phyloP scores from a whole-genome alignment of 2,113 vertebrate genomes.

The Tyrannus savana region DNA sequence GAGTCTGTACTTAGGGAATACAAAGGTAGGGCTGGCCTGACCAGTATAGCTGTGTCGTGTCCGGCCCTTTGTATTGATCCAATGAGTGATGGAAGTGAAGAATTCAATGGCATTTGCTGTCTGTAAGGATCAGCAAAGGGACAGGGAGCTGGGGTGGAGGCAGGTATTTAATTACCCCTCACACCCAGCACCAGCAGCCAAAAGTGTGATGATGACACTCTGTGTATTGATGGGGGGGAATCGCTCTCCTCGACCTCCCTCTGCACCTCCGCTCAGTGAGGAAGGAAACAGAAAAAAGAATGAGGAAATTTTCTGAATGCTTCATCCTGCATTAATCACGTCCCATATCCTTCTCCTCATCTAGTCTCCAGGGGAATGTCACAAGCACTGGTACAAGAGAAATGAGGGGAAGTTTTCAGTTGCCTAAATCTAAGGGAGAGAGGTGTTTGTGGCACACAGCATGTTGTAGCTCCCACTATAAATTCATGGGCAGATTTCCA shows the following conservation, averaged over 20 bases:
- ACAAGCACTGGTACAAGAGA: background rate
- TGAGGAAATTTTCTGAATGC: background rate
- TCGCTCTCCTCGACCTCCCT: background rate
- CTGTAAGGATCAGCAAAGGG: background rate
- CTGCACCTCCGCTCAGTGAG: background rate
- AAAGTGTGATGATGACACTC: background rate
- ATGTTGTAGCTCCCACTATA: slow-evolving; percentile 8
- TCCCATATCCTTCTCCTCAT: background rate
- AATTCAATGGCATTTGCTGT: background rate
- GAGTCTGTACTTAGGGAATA: background rate
- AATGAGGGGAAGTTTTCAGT: slow-evolving; percentile 45
- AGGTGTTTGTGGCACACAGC: slow-evolving; percentile 52
- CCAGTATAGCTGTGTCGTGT: background rate
- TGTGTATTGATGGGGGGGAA: background rate
- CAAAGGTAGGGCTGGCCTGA: slow-evolving; percentile 35
- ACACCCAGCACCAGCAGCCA: background rate
- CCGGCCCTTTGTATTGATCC: slow-evolving; percentile 38
- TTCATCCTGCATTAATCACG: slow-evolving; percentile 24
- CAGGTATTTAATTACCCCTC: slow-evolving; percentile 2
- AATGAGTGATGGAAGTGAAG: slow-evolving; percentile 23
- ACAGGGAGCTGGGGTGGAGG: background rate
- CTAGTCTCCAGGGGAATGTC: background rate
- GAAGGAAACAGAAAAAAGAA: background rate
- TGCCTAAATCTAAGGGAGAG: background rate
- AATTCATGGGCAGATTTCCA: slow-evolving; percentile 40